Evolutionary conservation across 2,113 vertebrate species (phyloP).

Genomic region (Pycnonotus jocosus): DNA sequence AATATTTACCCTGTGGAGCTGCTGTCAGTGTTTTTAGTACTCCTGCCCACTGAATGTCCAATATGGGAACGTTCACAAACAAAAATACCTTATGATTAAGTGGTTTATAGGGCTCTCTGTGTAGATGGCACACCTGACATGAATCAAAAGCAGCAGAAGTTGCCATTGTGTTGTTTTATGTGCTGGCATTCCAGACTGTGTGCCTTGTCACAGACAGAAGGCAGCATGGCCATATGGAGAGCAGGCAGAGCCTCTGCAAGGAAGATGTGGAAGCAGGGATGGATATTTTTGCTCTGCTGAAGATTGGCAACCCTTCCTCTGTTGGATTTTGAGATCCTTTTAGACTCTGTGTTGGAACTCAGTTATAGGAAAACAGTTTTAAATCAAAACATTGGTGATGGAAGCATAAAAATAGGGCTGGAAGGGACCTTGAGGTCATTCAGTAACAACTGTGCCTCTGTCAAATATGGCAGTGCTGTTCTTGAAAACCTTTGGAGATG

Average conservation of each 20-base stretch:
- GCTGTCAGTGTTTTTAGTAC: background rate
- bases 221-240: background rate
- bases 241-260: background rate
- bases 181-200: background rate
- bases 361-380: constrained; percentile 10
- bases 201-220: background rate
- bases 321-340: background rate
- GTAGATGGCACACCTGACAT: background rate
- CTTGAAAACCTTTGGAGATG: background rate
- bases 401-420: constrained; percentile 24
- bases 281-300: background rate
- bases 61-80: background rate
- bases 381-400: background rate
- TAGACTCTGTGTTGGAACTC: background rate
- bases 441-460: background rate
- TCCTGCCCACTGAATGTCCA: background rate
- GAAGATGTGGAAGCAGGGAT: background rate
- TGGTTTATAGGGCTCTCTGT: background rate
- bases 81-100: background rate
- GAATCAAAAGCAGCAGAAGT: background rate
- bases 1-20: background rate
- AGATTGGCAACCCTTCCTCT: background rate
- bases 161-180: background rate
- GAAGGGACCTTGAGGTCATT: background rate
- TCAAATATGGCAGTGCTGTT: background rate